phyloP scores from a whole-genome alignment of 2,888 invertebrate genomes.

The Corbicula japonica region DNA sequence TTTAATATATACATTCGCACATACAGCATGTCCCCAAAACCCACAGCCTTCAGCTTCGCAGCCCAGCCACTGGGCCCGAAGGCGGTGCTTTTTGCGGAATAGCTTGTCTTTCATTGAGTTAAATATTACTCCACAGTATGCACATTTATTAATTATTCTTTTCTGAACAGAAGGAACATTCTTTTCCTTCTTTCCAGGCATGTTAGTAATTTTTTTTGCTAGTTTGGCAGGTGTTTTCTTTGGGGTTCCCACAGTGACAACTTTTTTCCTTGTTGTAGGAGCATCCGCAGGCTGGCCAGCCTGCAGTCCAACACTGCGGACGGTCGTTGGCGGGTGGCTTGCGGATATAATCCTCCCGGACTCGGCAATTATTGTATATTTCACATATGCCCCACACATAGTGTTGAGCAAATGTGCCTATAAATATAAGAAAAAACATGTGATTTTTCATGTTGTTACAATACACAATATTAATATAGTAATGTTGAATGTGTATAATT shows the following conservation, averaged over 20 bases:
- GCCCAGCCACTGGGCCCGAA: constrained; percentile 7
- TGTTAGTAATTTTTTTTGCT: not conserved
- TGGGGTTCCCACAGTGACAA: not conserved
- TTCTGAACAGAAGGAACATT: too few species aligned
- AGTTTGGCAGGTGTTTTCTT: not conserved
- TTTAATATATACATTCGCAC: too few species aligned
- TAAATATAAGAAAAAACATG: not conserved
- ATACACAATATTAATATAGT: not conserved
- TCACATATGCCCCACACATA: not conserved
- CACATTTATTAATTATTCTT: not conserved
- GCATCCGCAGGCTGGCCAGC: not conserved
- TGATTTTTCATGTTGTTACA: not conserved
- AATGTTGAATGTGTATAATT: constrained; percentile 3
- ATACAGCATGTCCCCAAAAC: constrained; percentile 35
- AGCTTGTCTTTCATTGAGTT: not conserved
- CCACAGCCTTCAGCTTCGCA: constrained; percentile 30
- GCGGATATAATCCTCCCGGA: not conserved
- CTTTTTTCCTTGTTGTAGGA: not conserved
- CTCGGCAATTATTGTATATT: not conserved
- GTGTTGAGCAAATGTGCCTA: not conserved
- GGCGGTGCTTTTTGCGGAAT: not conserved
- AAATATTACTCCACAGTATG: not conserved
- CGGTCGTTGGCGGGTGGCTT: not conserved
- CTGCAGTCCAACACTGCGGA: not conserved
- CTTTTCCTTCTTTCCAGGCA: constrained; percentile 7